A percentile compares a stretch with the other conserved stretches of the same genome.
These are phyloP conservation scores for Elegia similella DNA, from an alignment of 2,888 invertebrate genomes.

Conservation along the genomic window DNA sequence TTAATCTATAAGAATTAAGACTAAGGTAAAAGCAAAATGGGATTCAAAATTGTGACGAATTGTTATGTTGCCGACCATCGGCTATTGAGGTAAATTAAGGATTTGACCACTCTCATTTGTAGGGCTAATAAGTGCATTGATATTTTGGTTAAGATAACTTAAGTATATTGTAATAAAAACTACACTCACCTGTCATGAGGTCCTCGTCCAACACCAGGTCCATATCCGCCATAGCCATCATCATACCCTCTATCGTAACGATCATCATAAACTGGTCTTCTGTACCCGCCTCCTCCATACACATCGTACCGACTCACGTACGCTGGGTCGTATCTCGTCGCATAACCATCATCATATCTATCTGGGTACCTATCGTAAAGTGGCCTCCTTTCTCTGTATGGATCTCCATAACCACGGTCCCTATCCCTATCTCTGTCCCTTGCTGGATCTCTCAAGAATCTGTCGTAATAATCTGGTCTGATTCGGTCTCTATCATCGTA, in stretches of 20 bases:
- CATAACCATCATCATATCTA: conserved; percentile 43
- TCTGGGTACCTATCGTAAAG: conserved; percentile 50
- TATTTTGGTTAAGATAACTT: no score
- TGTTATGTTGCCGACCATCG: no score
- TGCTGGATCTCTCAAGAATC: conserved; percentile 64
- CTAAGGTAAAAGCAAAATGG: no score
- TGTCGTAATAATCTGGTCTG: conserved; percentile 68
- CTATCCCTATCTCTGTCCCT: conserved; percentile 58
- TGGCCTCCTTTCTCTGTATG: conserved; percentile 56
- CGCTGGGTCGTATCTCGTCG: conserved; percentile 34
- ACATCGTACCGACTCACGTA: conserved; percentile 48
- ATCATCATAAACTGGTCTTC: conserved; percentile 52
- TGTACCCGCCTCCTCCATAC: conserved; percentile 42
- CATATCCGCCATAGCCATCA: conserved; percentile 61
- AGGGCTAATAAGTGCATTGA: no score
- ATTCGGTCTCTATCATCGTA: conserved; percentile 67
- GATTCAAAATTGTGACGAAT: no score
- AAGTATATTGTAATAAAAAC: not conserved
- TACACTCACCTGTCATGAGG: conserved; percentile 70
- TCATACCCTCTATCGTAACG: conserved; percentile 52
- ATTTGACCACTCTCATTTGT: no score
- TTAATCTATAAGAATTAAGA: no score
- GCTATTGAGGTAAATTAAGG: no score
- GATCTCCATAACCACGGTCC: conserved; percentile 55
- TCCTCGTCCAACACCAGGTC: conserved; percentile 59